These are phyloP conservation scores for Xenopus petersii DNA, from an alignment of 2,797 vertebrate genomes.

Conservation along the genomic window DNA sequence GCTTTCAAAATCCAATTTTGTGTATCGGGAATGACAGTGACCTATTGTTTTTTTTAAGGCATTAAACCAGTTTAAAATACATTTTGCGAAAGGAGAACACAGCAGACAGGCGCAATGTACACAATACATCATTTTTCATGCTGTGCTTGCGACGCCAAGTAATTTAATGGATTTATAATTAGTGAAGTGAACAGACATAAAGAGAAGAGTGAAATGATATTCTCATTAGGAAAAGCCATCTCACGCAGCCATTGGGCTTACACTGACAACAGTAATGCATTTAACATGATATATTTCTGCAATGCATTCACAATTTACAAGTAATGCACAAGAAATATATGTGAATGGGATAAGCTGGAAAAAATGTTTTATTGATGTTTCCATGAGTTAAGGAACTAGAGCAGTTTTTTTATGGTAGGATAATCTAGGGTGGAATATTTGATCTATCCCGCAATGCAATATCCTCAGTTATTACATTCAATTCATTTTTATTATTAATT, in stretches of 20 bases:
- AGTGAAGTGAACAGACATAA: conserved; percentile 46
- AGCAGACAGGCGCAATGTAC: conserved; percentile 25
- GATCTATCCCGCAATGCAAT: no score
- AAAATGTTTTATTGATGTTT: neutral
- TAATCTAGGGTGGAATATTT: no score
- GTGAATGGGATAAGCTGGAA: neutral
- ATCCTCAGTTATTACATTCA: no score
- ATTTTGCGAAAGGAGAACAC: conserved; percentile 24
- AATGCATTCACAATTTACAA: conserved; percentile 10
- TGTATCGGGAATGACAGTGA: conserved; percentile 31
- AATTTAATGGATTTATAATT: conserved; percentile 49
- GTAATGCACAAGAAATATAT: neutral
- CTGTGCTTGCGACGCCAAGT: conserved; percentile 45
- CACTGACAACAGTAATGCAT: conserved; percentile 20
- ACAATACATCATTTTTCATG: conserved; percentile 45
- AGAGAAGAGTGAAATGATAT: conserved; percentile 44
- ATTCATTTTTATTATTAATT: no score
- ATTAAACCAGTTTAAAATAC: conserved; percentile 40
- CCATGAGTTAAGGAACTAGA: no score
- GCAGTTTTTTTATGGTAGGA: no score
- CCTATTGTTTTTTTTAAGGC: conserved; percentile 30
- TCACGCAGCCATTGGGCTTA: conserved; percentile 28
- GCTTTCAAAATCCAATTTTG: conserved; percentile 37
- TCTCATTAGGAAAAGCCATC: conserved; percentile 48
- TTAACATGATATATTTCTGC: conserved; percentile 35